Evolutionary conservation across 1,140 invertebrate species (phyloP), one percentile per base, ranked within the genome.

Genomic region (Papilio glaucus): DNA sequence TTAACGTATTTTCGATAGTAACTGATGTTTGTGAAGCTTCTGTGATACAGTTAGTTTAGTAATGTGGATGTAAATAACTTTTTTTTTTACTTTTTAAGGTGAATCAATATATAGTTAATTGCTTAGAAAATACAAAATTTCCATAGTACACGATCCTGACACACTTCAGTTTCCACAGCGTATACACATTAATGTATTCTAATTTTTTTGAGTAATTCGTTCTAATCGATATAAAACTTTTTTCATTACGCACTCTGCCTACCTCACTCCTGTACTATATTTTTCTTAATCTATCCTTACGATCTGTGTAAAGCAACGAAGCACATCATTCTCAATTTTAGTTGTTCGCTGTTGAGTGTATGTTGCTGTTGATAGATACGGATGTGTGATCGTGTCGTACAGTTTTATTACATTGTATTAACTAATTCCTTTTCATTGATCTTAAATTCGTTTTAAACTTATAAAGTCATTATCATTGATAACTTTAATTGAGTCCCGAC

Each of bases 1-100:
- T 45, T 53, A 9, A 24, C 18, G 21, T 24, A 13, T 53, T 26
- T 12, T 8, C 45, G 15, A 49, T 10, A 8, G 15, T 21, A 49
- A 1, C 45, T 61, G 29, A 33, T 29, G 29, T 33, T 29, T 6
- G 24, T 0, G 29, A 29, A 61, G 12, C 57, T 61, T 61, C 60
- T 61, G 60, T 61, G 60, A 61, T 61, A 61, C 60, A n/a, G 13
- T 10, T 7, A 53, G 9, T 53, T 49, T 12, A 10, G 49, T 18
- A 21, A 4, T 12, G 21, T 53, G 10, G 8, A 24, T 53, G 49
- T 53, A 53, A 53, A 53, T 53, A 26, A 24, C 12, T 24, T 10
- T 3, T 24, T n/a, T 10, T 9, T 4, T 53, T 53, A 21, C 12
- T 7, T 15, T 15, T 45, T 21, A 12, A 24, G 9, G 21, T 53